Percentiles rank a stretch among this genome's conserved stretches.
Evolutionary conservation across 1,140 invertebrate genomes (phyloP).

Genomic region (Thalassaphorura encarpata): DNA sequence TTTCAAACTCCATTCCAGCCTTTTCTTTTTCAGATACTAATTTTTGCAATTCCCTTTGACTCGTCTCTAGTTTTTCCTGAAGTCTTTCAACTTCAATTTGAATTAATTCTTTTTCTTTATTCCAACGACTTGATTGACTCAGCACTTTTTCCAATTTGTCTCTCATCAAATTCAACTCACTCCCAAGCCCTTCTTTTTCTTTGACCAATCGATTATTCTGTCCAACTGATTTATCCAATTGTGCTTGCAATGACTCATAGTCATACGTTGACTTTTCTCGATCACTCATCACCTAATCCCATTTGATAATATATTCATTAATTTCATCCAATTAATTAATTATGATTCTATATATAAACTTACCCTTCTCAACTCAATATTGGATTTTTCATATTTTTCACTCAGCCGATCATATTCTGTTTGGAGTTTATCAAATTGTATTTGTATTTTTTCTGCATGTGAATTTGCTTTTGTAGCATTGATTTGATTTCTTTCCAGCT

Average conservation of each 20-base stretch:
- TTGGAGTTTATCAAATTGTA: conserved; percentile 73
- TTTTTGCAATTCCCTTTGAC: neutral
- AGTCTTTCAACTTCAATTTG: conserved; percentile 56
- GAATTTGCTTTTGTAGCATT: conserved; percentile 79
- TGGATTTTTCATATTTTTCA: conserved; percentile 69
- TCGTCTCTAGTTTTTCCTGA: conserved; percentile 13
- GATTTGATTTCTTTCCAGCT: conserved; percentile 76
- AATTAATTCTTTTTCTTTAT: conserved; percentile 67
- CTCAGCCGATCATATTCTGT: conserved; percentile 82
- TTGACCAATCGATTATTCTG: conserved; percentile 35
- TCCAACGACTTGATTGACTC: conserved; percentile 59
- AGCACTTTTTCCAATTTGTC: conserved; percentile 34
- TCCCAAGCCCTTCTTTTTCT: neutral
- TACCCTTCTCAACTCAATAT: conserved; percentile 67
- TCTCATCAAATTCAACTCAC: neutral
- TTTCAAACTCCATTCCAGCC: conserved; percentile 15
- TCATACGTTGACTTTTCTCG: too few species aligned
- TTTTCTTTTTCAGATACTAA: conserved; percentile 17
- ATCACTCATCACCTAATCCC: too few species aligned
- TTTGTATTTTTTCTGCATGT: conserved; percentile 81
- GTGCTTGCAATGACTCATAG: conserved; percentile 51
- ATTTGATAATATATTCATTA: too few species aligned
- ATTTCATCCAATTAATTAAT: too few species aligned
- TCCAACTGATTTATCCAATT: conserved; percentile 71
- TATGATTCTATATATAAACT: too few species aligned